phyloP scores from a whole-genome alignment of 2,888 invertebrate genomes.

The Lagria hirta region DNA sequence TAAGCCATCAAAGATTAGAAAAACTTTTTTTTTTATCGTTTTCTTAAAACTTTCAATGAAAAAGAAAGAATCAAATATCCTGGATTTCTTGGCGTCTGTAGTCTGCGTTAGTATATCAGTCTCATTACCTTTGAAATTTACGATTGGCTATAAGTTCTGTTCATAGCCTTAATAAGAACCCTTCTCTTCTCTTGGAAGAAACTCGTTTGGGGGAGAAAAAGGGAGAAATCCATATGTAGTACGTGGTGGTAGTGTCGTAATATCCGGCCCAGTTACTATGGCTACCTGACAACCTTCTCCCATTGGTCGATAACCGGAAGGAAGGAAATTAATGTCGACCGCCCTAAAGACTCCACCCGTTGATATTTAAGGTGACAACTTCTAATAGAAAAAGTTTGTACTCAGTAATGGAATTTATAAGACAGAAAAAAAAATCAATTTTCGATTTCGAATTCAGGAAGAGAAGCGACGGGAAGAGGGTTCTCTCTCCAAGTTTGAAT shows the following conservation, averaged over 20 bases:
- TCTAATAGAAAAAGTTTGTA: no score
- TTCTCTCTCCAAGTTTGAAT: constrained; percentile 29
- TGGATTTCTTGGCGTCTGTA: constrained; percentile 15
- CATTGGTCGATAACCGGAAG: constrained; percentile 50
- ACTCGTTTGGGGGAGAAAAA: constrained; percentile 13
- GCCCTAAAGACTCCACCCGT: constrained; percentile 39
- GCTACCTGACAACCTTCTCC: constrained; percentile 40
- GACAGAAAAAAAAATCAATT: neutral
- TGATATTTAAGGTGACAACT: constrained; percentile 16
- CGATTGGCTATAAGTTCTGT: constrained; percentile 33
- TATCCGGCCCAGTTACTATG: constrained; percentile 47
- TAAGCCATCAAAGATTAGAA: no score
- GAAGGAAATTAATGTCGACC: constrained; percentile 43
- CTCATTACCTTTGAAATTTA: constrained; percentile 32
- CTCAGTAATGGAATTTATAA: neutral
- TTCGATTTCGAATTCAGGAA: neutral
- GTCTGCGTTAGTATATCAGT: constrained; percentile 18
- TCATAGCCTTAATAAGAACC: constrained; percentile 35
- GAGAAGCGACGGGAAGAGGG: constrained; percentile 18
- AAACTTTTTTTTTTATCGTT: no score
- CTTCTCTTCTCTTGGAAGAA: constrained; percentile 27
- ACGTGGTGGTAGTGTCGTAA: constrained; percentile 25
- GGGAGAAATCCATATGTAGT: constrained; percentile 17
- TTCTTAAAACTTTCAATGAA: no score
- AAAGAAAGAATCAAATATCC: constrained; percentile 15